Conservation (phyloP, 2,113 vertebrate species). For the Opisthocomus hoazin region DNA sequence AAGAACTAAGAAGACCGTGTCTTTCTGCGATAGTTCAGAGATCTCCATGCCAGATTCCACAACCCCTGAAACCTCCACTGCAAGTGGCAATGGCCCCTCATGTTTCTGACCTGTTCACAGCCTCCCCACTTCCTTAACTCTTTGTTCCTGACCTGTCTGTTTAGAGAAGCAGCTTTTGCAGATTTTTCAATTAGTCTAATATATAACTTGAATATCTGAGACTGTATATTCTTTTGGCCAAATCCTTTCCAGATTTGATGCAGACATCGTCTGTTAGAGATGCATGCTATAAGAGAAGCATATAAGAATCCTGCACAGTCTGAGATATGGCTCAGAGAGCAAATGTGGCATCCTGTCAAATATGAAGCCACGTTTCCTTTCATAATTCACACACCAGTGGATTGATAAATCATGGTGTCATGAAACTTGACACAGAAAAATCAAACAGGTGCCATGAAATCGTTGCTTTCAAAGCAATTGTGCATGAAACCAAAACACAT, state of each 20-base stretch:
- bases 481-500: not conserved
- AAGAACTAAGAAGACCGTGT: not conserved
- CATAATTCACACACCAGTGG: not conserved
- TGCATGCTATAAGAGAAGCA: too few relatives aligned
- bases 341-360: not conserved
- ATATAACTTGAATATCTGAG: not conserved
- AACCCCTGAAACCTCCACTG: not conserved
- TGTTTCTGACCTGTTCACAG: not conserved
- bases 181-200: not conserved
- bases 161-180: not conserved
- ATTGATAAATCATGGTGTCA: not conserved
- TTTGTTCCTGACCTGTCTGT: not conserved
- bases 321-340: not conserved
- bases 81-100: not conserved
- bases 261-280: not conserved
- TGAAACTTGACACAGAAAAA: not conserved
- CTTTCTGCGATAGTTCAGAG: not conserved
- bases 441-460: not conserved
- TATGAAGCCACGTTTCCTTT: rapidly evolving
- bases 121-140: not conserved
- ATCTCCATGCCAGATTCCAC: not conserved
- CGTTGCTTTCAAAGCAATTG: not conserved
- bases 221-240: not conserved
- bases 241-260: not conserved
- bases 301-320: not conserved